Evolutionary conservation across 2,888 invertebrate species (phyloP), one percentile per base, ranked within the genome.

Genomic region (Scaeva pyrastri): DNA sequence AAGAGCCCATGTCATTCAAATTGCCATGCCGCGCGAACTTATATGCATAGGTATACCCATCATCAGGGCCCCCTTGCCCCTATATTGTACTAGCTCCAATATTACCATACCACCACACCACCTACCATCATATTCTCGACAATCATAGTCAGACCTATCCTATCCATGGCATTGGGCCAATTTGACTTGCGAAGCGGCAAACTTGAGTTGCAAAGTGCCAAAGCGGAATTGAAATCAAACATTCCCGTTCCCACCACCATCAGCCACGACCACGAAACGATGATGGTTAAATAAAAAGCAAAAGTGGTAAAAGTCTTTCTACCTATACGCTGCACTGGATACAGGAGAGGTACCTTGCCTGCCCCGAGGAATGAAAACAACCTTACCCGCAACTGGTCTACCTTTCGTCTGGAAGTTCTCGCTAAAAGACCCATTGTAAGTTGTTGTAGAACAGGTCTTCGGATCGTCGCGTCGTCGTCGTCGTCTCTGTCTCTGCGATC

Each of bases 261-360:
- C 6, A 11, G 14, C 31, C 16, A 23, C 36, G 19, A 7, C 3
- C 2, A 11, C n/a, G 10, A 26, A 16, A 12, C 1, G 41, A 8
- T 16, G 14, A 48, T 8, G 19, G 19, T 19, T 19, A 68, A 68
- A 52, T 26, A 68, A 70, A 86, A 86, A 86, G 82, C 86, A 86
- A 86, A 86, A 86, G 82, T 86, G 78, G 86, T 86, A 86, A 86
- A 86, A 86, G 86, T 74, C 86, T 86, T 86, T 82, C 86, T 70
- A 12, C 48, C 31, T 31, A 31, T 31, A 31, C 31, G n/a, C 31
- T 31, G 8, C 1, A 31, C 5, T 31, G 31, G 8, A 31, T 5
- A 31, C 31, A 5, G 31, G 8, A 31, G 0, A 10, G n/a, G n/a
- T n/a, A n/a, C n/a, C n/a, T n/a, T n/a, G n/a, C n/a, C n/a, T n/a